Evolutionary conservation across 2,888 invertebrate genomes (phyloP).

Genomic region (Pristionchus exspectatus): DNA sequence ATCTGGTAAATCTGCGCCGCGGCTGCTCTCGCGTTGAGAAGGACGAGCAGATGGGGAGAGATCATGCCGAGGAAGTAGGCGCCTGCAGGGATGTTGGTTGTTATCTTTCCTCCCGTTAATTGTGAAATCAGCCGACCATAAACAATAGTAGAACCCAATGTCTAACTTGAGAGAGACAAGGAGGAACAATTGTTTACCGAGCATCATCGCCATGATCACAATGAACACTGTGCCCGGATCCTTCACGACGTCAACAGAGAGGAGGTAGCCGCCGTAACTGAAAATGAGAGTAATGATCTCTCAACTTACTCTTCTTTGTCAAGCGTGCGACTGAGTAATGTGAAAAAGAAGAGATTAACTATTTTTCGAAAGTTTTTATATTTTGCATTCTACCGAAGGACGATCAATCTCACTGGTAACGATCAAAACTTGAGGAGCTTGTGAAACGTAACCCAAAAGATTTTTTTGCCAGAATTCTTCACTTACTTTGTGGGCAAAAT

Average conservation of each 20-base stretch:
- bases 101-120: too few species aligned
- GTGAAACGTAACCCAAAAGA: background rate
- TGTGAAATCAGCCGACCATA: too few species aligned
- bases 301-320: too few species aligned
- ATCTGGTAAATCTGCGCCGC: conserved; percentile 66
- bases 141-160: too few species aligned
- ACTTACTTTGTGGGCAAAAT: too few species aligned
- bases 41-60: conserved; percentile 67
- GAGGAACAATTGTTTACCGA: conserved; percentile 47
- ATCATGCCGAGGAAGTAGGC: conserved; percentile 67
- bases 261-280: conserved; percentile 69
- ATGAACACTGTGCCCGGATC: conserved; percentile 73
- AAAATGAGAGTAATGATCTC: conserved; percentile 38
- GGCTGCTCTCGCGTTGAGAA: conserved; percentile 65
- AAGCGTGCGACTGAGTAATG: too few species aligned
- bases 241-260: conserved; percentile 64
- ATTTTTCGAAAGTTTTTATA: too few species aligned
- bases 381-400: background rate
- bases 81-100: conserved; percentile 58
- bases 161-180: too few species aligned
- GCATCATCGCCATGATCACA: conserved; percentile 68
- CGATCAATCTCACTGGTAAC: background rate
- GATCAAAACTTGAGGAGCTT: background rate
- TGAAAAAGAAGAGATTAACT: too few species aligned
- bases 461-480: background rate